These are phyloP conservation scores for Falco novaeseelandiae DNA, from an alignment of 2,797 vertebrate species.

Conservation along the genomic window DNA sequence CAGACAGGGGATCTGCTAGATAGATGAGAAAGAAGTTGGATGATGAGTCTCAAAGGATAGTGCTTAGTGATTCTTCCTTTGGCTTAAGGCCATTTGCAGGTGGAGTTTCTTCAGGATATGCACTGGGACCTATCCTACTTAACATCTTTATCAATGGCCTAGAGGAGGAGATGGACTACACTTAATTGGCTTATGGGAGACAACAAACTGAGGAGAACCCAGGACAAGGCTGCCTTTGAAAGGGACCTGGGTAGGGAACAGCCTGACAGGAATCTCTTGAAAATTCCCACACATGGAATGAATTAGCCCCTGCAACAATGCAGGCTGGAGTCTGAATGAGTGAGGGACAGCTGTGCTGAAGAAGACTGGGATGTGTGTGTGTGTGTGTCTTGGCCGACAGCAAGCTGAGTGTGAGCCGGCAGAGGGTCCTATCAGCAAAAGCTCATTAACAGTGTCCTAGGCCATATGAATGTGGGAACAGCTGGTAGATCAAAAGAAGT, in stretches of 20 bases:
- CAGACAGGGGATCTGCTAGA: neutral
- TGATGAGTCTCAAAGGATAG: neutral
- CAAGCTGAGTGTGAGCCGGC: neutral
- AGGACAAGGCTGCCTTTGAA: neutral
- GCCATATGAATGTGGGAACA: neutral
- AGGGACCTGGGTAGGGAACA: neutral
- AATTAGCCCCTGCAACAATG: neutral
- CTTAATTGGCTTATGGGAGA: neutral
- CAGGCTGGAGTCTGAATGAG: neutral
- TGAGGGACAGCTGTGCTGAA: neutral
- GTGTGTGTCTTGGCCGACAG: no score
- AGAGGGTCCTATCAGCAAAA: neutral
- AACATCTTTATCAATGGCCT: neutral
- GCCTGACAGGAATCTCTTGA: neutral
- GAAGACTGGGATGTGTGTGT: neutral
- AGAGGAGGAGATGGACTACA: neutral
- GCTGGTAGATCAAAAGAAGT: neutral
- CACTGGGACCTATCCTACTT: neutral
- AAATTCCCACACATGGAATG: neutral
- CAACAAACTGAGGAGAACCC: neutral
- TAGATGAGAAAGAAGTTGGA: neutral
- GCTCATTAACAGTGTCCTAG: neutral
- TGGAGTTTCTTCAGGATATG: neutral
- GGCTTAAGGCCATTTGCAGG: neutral
- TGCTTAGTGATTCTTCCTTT: neutral